A percentile compares a stretch with the other conserved stretches of the same genome.
These are phyloP conservation scores for Hecatera dysodea DNA, from an alignment of 2,888 invertebrate genomes.

Conservation along the genomic window DNA sequence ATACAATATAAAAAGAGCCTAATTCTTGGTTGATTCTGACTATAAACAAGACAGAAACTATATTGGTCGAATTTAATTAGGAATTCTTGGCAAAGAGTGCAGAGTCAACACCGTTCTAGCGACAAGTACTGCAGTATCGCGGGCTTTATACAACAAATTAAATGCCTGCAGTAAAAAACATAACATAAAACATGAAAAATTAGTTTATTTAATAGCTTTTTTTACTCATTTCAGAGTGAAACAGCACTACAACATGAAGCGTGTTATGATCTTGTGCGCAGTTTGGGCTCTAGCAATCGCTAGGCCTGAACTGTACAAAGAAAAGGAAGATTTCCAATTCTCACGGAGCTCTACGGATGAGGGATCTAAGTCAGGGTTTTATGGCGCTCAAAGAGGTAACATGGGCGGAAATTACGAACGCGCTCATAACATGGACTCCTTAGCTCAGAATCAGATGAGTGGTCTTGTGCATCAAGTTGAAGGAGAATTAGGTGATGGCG, in stretches of 20 bases:
- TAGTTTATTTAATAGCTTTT: not conserved
- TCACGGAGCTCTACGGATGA: slow-evolving; percentile 88
- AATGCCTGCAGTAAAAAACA: not conserved
- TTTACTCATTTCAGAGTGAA: slow-evolving; percentile 68
- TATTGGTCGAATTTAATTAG: no score
- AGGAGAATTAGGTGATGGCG: slow-evolving; percentile 85
- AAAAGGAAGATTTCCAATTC: slow-evolving; percentile 88
- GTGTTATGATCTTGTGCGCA: slow-evolving; percentile 76
- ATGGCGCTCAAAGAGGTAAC: slow-evolving; percentile 88
- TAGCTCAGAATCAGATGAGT: slow-evolving; percentile 88
- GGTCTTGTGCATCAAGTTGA: slow-evolving; percentile 83
- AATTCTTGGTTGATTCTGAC: not conserved
- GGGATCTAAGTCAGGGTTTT: slow-evolving; percentile 85
- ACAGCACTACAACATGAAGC: slow-evolving; percentile 76
- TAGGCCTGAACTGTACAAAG: slow-evolving; percentile 84
- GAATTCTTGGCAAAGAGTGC: no score
- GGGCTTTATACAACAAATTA: not conserved
- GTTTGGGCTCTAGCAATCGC: slow-evolving; percentile 78
- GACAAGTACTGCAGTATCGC: no score
- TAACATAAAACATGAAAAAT: not conserved
- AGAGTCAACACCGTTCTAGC: no score
- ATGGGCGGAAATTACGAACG: slow-evolving; percentile 89
- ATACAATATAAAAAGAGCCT: not conserved
- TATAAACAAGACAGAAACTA: no score
- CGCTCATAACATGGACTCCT: slow-evolving; percentile 87